Evolutionary conservation across 2,797 vertebrate genomes (phyloP).

Genomic region (Poeciliopsis paucimaculata): DNA sequence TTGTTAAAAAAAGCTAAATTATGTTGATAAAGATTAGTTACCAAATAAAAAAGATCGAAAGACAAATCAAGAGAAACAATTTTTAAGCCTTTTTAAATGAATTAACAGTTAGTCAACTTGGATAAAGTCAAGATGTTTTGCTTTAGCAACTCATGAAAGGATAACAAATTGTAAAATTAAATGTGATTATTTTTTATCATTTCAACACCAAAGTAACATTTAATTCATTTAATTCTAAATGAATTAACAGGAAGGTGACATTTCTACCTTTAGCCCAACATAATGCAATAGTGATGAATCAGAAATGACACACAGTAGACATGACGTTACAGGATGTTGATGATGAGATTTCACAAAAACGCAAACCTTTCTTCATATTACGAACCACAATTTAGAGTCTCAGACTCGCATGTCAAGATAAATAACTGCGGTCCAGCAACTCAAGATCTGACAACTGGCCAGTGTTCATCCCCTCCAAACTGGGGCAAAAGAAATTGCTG

Average conservation of each 20-base stretch:
- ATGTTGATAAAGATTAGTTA: too few relatives aligned
- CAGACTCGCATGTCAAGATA: neutral
- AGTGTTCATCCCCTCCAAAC: neutral
- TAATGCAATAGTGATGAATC: neutral
- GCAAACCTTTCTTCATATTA: neutral
- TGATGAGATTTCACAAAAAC: neutral
- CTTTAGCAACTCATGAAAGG: neutral
- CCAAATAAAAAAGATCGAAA: neutral
- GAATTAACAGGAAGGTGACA: neutral
- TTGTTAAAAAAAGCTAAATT: too few relatives aligned
- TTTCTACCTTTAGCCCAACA: neutral
- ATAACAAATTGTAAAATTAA: too few relatives aligned
- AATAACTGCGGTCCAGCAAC: neutral
- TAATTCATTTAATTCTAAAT: neutral
- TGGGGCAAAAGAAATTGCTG: neutral
- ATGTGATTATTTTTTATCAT: too few relatives aligned
- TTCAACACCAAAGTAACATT: too few relatives aligned
- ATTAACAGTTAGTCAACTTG: neutral
- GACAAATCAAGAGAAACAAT: too few relatives aligned
- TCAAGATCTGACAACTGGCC: neutral
- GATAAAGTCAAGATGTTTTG: neutral
- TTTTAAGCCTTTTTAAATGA: too few relatives aligned
- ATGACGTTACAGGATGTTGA: neutral
- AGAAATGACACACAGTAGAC: neutral
- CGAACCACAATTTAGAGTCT: neutral